Evolutionary conservation across 2,113 vertebrate species (phyloP).

Genomic region (Poeciliopsis turrubarensis): DNA sequence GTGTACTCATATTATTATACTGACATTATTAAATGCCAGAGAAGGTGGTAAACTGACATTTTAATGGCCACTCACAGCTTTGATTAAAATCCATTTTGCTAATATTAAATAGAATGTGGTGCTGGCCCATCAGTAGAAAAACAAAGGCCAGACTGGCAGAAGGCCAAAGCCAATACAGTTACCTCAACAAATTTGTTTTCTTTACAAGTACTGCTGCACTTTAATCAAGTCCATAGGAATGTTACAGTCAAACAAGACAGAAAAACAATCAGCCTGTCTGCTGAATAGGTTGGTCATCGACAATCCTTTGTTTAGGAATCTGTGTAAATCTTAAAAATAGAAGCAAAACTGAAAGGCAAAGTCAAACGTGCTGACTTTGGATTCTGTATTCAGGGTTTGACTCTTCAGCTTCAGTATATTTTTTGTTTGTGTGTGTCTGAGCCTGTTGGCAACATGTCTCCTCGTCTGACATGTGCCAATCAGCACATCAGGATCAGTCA

Average conservation of each 20-base stretch:
- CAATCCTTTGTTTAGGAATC: background rate
- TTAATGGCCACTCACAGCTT: constrained; percentile 32
- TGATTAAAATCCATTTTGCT: constrained; percentile 19
- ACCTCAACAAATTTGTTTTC: constrained; percentile 15
- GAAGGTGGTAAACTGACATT: constrained; percentile 45
- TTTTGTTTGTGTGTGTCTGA: background rate
- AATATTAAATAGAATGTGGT: constrained; percentile 21
- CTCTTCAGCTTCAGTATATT: constrained; percentile 15
- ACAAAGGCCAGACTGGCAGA: constrained; percentile 6
- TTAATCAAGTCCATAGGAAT: background rate
- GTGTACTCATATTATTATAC: constrained; percentile 8
- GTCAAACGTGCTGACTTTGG: constrained; percentile 25
- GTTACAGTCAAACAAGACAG: background rate
- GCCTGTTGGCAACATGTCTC: constrained; percentile 26
- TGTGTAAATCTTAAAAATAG: background rate
- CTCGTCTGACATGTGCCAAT: constrained; percentile 59
- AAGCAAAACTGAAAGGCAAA: constrained; percentile 17
- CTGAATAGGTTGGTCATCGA: background rate
- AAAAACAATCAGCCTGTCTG: constrained; percentile 4
- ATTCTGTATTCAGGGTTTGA: background rate
- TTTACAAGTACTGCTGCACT: constrained; percentile 18
- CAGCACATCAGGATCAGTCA: constrained; percentile 54
- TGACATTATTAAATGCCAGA: constrained; percentile 52
- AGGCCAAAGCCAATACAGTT: constrained; percentile 21
- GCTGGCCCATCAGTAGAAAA: constrained; percentile 19